Conservation (phyloP, 2,888 invertebrate species). For the Dyspetes luteomarginatus region DNA sequence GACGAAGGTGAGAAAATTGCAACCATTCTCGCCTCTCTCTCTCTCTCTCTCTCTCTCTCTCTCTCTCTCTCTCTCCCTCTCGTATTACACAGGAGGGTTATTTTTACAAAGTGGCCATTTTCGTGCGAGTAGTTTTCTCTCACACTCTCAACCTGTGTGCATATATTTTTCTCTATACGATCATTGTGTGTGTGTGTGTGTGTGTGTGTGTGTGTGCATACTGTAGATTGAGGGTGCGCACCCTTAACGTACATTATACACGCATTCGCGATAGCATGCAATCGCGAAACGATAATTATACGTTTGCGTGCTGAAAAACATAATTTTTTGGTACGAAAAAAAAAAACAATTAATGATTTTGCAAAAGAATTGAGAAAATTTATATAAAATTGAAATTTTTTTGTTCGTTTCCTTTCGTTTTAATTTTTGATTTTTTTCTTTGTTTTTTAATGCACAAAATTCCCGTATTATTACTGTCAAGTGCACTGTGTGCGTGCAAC, state of each 20-base stretch:
- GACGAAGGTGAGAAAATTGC: constrained; percentile 28
- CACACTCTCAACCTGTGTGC: too few species aligned
- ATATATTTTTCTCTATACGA: neutral
- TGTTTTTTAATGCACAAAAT: neutral
- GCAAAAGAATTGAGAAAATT: too few species aligned
- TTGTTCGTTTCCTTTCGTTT: too few species aligned
- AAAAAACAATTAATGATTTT: too few species aligned
- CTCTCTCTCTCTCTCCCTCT: constrained; percentile 3
- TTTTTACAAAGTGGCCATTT: constrained; percentile 68
- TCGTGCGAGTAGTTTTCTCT: constrained; percentile 61
- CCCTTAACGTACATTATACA: too few species aligned
- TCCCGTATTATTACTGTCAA: neutral
- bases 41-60: constrained; percentile 23
- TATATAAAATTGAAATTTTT: too few species aligned
- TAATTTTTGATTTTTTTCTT: neutral
- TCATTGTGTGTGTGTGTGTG: neutral
- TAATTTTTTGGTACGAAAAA: too few species aligned
- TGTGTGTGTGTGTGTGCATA: constrained; percentile 7
- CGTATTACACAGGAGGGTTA: constrained; percentile 30
- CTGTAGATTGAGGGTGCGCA: too few species aligned
- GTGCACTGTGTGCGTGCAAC: neutral
- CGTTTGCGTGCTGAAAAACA: constrained; percentile 53
- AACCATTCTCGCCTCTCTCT: neutral
- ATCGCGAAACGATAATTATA: constrained; percentile 61
- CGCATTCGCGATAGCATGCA: constrained; percentile 31